Conservation (phyloP, 2,888 invertebrate genomes). For the Barypeithes pellucidus region DNA sequence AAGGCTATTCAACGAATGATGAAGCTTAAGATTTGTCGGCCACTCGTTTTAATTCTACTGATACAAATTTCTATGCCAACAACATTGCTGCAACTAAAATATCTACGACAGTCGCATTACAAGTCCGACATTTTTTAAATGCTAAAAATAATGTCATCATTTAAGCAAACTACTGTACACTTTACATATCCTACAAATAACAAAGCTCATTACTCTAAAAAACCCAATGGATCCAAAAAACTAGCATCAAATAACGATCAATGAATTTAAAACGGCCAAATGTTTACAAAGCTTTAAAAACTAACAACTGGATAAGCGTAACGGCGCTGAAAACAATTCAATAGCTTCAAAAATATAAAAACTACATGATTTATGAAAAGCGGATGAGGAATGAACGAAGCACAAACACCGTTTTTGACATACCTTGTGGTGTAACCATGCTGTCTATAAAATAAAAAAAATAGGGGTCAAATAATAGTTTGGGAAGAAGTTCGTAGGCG, state of each 20-base stretch:
- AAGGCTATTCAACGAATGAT: no score
- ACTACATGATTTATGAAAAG: conserved; percentile 20
- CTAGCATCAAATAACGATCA: not conserved
- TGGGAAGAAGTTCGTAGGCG: not conserved
- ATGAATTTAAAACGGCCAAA: not conserved
- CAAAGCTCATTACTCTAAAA: no score
- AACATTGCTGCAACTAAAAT: no score
- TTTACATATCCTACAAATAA: no score
- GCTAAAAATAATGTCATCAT: no score
- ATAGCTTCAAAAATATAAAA: not conserved
- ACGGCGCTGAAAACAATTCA: not conserved
- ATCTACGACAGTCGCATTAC: no score
- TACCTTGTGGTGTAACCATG: conserved; percentile 54
- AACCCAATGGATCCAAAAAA: no score
- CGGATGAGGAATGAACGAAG: conserved; percentile 33
- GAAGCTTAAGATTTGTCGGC: no score
- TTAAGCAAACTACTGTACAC: no score
- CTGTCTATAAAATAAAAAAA: conserved; percentile 53
- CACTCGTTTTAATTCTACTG: no score
- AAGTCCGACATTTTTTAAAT: no score
- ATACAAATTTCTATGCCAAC: no score
- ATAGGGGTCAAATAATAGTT: conserved; percentile 28
- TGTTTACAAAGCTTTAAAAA: not conserved
- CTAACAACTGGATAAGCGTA: not conserved
- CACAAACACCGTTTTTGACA: conserved; percentile 37